Evolutionary conservation across 2,888 invertebrate genomes (phyloP).

Genomic region (Colostygia pectinataria): DNA sequence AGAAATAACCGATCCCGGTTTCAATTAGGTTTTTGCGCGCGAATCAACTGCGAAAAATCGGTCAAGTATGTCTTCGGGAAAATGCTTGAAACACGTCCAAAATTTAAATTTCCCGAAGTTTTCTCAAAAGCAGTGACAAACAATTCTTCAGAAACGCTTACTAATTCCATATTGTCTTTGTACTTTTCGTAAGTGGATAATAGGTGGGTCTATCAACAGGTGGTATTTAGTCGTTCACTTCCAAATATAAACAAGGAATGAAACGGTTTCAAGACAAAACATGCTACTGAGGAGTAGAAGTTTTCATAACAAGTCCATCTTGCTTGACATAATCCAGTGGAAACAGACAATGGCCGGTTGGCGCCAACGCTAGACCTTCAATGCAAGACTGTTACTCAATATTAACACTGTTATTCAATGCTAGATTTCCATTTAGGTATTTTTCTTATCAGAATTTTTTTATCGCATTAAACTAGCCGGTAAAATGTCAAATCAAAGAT

Average conservation of each 20-base stretch:
- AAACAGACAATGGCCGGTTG: constrained; percentile 59
- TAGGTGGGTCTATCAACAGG: constrained; percentile 16
- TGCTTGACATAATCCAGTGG: constrained; percentile 57
- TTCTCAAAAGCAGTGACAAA: constrained; percentile 17
- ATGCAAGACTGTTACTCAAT: constrained; percentile 24
- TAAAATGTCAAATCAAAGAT: constrained; percentile 73
- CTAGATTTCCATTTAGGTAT: constrained; percentile 8
- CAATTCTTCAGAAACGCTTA: constrained; percentile 5
- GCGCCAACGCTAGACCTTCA: constrained; percentile 52
- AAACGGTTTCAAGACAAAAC: constrained; percentile 52
- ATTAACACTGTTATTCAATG: constrained; percentile 32
- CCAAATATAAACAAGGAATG: constrained; percentile 30
- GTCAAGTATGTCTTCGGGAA: constrained; percentile 68
- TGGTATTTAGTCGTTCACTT: constrained; percentile 17
- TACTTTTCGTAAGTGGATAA: constrained; percentile 4
- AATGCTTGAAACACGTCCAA: constrained; percentile 60
- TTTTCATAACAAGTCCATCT: constrained; percentile 66
- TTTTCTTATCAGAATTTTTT: constrained; percentile 27
- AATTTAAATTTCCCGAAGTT: constrained; percentile 42
- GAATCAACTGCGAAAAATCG: constrained; percentile 64
- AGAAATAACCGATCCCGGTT: constrained; percentile 66
- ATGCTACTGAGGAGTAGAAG: constrained; percentile 47
- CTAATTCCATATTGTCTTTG: constrained; percentile 1
- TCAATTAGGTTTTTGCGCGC: constrained; percentile 65
- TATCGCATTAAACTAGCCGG: constrained; percentile 40